Conservation (phyloP, 2,113 vertebrate genomes). For the Pontoporia blainvillei region DNA sequence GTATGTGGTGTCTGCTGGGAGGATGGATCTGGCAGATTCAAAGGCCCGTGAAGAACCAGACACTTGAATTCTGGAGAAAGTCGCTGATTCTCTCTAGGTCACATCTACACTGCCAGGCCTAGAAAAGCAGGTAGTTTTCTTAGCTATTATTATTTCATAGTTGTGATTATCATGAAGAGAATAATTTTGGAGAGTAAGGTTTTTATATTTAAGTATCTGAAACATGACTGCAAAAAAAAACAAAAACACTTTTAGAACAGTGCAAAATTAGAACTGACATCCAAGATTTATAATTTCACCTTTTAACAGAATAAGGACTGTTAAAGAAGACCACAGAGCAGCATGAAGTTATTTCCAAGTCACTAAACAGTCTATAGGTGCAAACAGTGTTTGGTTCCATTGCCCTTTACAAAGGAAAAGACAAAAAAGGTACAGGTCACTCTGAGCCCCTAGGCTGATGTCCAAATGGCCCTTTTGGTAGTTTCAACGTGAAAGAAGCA, state of each 20-base stretch:
- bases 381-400: conserved; percentile 4
- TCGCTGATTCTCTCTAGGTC: background rate
- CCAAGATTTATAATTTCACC: background rate
- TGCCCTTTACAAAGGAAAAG: background rate
- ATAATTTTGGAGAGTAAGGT: background rate
- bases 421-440: background rate
- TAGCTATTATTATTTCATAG: conserved; percentile 6
- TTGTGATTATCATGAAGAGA: background rate
- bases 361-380: conserved; percentile 8
- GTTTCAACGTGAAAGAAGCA: background rate
- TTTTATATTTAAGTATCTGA: conserved; percentile 19
- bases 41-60: background rate
- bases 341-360: background rate
- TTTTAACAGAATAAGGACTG: background rate
- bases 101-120: background rate
- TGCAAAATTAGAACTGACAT: conserved; percentile 8
- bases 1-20: background rate
- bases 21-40: background rate
- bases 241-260: background rate
- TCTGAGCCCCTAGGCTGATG: background rate
- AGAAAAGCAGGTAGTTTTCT: background rate
- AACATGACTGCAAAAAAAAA: background rate
- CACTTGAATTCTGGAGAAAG: background rate
- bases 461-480: background rate
- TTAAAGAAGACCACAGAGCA: background rate